Conservation (phyloP, 2,113 vertebrate species). For the Pseudolaguvia tuberculata region DNA sequence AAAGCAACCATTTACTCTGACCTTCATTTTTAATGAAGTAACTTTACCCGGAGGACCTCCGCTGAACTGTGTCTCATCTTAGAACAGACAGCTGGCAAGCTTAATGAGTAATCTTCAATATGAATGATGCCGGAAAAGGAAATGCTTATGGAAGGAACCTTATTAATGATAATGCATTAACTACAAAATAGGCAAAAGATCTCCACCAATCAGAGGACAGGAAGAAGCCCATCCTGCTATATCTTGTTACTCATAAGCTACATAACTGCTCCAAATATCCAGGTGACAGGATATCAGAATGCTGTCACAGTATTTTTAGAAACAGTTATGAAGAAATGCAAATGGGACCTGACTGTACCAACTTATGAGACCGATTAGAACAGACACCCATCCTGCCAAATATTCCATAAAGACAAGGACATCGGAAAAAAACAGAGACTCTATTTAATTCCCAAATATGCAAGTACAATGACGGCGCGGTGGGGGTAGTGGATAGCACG, state of each 20-base stretch:
- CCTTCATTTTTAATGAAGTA: constrained; percentile 48
- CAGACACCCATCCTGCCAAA: constrained; percentile 51
- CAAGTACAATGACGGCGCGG: no score
- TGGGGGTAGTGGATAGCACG: no score
- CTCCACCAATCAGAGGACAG: neutral
- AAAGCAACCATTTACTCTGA: constrained; percentile 41
- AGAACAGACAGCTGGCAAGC: constrained; percentile 39
- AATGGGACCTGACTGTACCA: constrained; percentile 58
- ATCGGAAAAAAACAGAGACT: no score
- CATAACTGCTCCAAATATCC: constrained; percentile 9
- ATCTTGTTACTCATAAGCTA: neutral
- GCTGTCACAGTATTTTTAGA: constrained; percentile 45
- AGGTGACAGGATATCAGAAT: constrained; percentile 67
- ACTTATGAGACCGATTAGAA: constrained; percentile 55
- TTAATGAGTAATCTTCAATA: constrained; percentile 34
- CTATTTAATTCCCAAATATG: no score
- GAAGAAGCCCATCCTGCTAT: neutral
- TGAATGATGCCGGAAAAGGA: neutral
- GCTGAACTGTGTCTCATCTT: constrained; percentile 20
- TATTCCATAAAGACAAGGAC: constrained; percentile 55
- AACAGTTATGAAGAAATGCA: constrained; percentile 48
- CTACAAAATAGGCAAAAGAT: neutral
- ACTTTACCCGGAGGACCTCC: constrained; percentile 34
- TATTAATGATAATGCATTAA: constrained; percentile 6
- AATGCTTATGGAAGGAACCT: neutral